These are phyloP conservation scores for Antitype chi DNA, from an alignment of 2,888 invertebrate genomes.

Conservation along the genomic window DNA sequence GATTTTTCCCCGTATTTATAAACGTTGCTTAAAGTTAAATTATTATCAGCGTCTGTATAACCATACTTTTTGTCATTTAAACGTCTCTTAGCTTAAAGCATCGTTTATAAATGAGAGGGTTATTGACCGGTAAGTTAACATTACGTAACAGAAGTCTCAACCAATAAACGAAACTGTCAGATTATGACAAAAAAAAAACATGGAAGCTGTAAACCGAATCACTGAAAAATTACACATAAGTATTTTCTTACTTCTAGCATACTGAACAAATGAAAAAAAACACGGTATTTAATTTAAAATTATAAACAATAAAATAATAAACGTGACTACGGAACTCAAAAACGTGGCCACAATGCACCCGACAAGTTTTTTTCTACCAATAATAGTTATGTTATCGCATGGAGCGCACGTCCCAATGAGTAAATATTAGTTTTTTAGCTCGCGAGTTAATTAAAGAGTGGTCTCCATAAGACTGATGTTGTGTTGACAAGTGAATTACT, in stretches of 20 bases:
- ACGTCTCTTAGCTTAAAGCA: background rate
- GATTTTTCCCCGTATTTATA: background rate
- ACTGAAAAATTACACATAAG: background rate
- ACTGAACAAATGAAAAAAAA: background rate
- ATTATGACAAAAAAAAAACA: background rate
- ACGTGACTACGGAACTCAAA: conserved; percentile 13
- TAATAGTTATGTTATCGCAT: background rate
- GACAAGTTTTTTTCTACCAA: background rate
- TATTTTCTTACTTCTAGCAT: background rate
- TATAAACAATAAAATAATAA: background rate
- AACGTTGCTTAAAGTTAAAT: background rate
- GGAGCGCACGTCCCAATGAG: conserved; percentile 27
- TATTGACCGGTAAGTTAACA: background rate
- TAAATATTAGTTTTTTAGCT: conserved; percentile 37
- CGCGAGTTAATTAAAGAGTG: conserved; percentile 8
- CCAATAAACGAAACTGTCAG: background rate
- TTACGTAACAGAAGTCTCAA: background rate
- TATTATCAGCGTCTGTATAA: background rate
- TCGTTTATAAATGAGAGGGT: background rate
- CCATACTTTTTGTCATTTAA: background rate
- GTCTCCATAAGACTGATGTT: conserved; percentile 5
- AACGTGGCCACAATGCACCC: background rate
- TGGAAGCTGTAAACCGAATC: background rate
- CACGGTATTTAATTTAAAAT: too few relatives aligned
- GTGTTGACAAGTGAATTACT: background rate